These are phyloP conservation scores for Heloderma charlesbogerti DNA, from an alignment of 2,113 vertebrate species.

Conservation along the genomic window DNA sequence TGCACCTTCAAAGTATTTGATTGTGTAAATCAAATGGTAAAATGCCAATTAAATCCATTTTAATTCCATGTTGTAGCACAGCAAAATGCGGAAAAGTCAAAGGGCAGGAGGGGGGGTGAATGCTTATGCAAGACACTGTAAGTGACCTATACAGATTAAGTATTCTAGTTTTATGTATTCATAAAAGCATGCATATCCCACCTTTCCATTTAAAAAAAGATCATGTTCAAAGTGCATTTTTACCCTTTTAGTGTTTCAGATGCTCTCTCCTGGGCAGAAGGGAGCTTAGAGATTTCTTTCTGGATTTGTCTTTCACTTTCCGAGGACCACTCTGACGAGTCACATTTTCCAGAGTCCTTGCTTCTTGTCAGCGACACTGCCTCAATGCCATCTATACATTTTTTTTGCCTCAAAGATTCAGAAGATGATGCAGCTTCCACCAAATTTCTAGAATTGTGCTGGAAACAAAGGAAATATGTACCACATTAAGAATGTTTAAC, in stretches of 20 bases:
- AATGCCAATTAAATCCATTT: too few relatives aligned
- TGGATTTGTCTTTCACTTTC: conserved; percentile 31
- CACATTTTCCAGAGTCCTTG: not conserved
- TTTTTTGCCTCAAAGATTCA: conserved; percentile 23
- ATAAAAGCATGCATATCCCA: not conserved
- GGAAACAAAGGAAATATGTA: conserved; percentile 20
- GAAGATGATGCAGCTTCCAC: conserved; percentile 26
- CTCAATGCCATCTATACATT: not conserved
- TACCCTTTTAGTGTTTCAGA: conserved; percentile 54
- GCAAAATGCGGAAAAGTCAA: too few relatives aligned
- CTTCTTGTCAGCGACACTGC: conserved; percentile 36
- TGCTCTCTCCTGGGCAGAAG: conserved; percentile 21
- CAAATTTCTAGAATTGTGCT: conserved; percentile 28
- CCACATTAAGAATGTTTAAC: not conserved
- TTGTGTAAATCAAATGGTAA: too few relatives aligned
- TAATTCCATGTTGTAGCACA: too few relatives aligned
- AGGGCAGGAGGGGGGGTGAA: too few relatives aligned
- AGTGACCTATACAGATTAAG: not conserved
- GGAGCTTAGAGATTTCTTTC: conserved; percentile 22
- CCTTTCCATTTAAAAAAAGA: not conserved
- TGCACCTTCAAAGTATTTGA: too few relatives aligned
- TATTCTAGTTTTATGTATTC: conserved; percentile 23
- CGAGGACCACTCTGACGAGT: not conserved
- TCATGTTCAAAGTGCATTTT: not conserved
- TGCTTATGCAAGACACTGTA: too few relatives aligned